Percentiles rank a stretch among this genome's conserved stretches.
phyloP scores from a whole-genome alignment of 2,113 vertebrate species.

The Cryptomyrus ogoouensis region DNA sequence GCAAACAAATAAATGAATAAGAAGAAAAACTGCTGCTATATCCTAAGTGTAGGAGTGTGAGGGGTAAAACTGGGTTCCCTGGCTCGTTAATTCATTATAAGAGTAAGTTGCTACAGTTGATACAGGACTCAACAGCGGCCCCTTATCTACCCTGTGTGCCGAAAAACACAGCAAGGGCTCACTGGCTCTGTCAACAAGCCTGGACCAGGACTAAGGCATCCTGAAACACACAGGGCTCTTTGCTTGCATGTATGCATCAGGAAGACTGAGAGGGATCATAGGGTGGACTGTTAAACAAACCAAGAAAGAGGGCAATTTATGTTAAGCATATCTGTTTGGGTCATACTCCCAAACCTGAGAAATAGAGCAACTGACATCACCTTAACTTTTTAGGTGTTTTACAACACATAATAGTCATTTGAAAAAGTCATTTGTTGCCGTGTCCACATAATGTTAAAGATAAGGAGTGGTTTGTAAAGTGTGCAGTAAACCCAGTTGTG shows the following conservation, averaged over 20 bases:
- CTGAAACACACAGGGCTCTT: background rate
- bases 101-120: background rate
- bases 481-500: background rate
- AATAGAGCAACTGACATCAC: background rate
- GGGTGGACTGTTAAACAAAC: background rate
- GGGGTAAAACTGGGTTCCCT: background rate
- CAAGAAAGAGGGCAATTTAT: background rate
- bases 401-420: background rate
- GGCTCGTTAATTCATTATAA: background rate
- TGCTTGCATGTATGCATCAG: background rate
- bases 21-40: background rate
- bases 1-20: background rate
- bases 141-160: background rate
- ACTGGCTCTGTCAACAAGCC: background rate
- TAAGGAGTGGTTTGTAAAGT: background rate
- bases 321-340: background rate
- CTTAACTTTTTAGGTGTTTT: background rate
- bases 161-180: background rate
- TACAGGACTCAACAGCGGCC: background rate
- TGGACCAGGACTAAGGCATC: background rate
- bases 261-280: background rate
- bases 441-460: background rate
- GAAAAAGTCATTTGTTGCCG: background rate
- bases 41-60: background rate
- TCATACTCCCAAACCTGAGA: background rate